Percentiles rank a stretch among this genome's conserved stretches.
phyloP scores from a whole-genome alignment of 1,140 invertebrate species.

The Tetramorium simillimum region DNA sequence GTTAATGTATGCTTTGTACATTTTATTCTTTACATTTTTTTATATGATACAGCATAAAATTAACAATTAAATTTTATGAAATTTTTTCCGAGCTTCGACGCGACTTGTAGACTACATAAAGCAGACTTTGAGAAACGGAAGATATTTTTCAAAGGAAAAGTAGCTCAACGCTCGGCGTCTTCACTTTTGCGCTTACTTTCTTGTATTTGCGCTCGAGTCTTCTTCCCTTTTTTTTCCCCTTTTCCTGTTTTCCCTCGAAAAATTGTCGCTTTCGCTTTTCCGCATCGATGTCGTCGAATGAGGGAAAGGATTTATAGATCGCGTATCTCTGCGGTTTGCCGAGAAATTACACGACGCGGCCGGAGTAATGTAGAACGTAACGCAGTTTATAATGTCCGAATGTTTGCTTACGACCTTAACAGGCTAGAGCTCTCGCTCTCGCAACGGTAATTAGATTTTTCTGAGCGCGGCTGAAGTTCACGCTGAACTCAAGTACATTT shows the following conservation, averaged over 20 bases:
- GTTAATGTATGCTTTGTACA: background rate
- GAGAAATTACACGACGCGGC: background rate
- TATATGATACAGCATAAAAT: background rate
- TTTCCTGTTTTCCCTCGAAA: background rate
- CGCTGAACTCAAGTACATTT: background rate
- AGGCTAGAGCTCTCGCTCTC: slow-evolving; percentile 28
- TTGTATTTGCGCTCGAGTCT: background rate
- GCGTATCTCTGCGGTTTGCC: slow-evolving; percentile 33
- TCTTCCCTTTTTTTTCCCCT: background rate
- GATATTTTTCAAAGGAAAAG: background rate
- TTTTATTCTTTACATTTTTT: background rate
- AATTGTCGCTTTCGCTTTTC: slow-evolving; percentile 22
- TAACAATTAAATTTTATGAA: background rate
- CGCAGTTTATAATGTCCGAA: background rate
- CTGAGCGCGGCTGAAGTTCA: background rate
- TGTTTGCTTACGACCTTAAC: background rate
- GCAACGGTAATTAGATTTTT: slow-evolving; percentile 61
- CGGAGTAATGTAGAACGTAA: slow-evolving; percentile 12
- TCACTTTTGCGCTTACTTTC: slow-evolving; percentile 29
- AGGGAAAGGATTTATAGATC: background rate
- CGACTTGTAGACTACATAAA: background rate
- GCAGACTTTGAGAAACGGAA: background rate
- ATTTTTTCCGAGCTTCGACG: background rate
- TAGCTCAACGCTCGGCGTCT: background rate
- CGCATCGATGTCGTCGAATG: background rate